Conservation (phyloP, 2,113 vertebrate species). For the Apistogramma diplotaenia region DNA sequence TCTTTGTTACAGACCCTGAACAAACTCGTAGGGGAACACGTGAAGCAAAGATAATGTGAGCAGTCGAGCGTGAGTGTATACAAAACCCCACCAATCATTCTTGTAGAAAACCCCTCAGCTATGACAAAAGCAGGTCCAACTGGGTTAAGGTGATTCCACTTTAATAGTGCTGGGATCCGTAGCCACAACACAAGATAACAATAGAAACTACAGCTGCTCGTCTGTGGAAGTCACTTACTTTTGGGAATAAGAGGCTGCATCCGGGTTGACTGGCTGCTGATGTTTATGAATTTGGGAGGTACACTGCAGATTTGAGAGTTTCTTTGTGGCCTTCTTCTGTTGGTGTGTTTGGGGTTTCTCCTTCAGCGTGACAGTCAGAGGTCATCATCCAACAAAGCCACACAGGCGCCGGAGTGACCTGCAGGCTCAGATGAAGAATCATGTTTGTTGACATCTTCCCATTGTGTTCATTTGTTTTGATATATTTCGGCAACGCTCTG, state of each 20-base stretch:
- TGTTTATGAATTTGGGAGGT: constrained; percentile 43
- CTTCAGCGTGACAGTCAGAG: constrained; percentile 48
- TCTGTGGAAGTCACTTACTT: constrained; percentile 53
- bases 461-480: constrained; percentile 58
- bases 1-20: constrained; percentile 76
- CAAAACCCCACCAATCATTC: constrained; percentile 61
- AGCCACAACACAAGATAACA: constrained; percentile 42
- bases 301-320: constrained; percentile 1
- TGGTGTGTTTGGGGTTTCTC: constrained; percentile 62
- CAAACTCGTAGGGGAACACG: constrained; percentile 59
- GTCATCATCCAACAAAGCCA: constrained; percentile 38
- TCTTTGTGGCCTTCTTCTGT: constrained; percentile 30
- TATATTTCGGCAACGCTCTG: constrained; percentile 30
- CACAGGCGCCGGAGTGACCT: constrained; percentile 45
- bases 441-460: constrained; percentile 62
- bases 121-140: constrained; percentile 61
- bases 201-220: constrained; percentile 45
- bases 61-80: constrained; percentile 64
- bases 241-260: constrained; percentile 4
- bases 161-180: constrained; percentile 50
- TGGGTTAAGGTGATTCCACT: constrained; percentile 67
- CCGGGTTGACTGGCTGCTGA: constrained; percentile 23
- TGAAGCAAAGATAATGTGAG: constrained; percentile 69
- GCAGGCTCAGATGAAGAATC: constrained; percentile 10
- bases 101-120: constrained; percentile 65